phyloP scores from a whole-genome alignment of 2,113 vertebrate genomes.

The Aleadryas rufinucha region DNA sequence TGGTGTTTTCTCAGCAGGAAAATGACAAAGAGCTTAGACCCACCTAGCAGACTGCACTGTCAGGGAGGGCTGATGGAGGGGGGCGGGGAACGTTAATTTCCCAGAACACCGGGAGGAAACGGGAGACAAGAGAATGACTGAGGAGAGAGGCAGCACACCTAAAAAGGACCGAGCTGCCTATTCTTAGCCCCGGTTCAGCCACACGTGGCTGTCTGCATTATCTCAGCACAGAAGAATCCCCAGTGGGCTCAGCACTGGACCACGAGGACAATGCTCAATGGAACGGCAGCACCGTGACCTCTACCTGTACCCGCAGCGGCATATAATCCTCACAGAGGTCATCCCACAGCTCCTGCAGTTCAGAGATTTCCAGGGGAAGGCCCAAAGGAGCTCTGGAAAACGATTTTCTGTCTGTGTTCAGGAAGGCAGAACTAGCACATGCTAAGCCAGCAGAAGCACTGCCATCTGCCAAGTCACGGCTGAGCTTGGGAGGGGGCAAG shows the following conservation, averaged over 20 bases:
- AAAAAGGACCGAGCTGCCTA: constrained; percentile 21
- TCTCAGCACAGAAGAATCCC: constrained; percentile 41
- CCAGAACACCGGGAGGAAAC: neutral
- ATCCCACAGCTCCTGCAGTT: constrained; percentile 87
- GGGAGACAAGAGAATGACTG: neutral
- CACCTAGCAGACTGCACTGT: neutral
- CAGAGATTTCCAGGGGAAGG: constrained; percentile 76
- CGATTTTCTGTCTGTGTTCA: constrained; percentile 55
- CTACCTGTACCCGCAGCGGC: constrained; percentile 85
- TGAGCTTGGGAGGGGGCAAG: constrained; percentile 47
- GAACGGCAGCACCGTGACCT: neutral
- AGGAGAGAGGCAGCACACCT: neutral
- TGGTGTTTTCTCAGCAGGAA: neutral
- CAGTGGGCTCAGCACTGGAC: neutral
- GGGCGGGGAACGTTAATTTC: neutral
- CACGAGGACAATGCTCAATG: neutral
- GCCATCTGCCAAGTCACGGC: constrained; percentile 52
- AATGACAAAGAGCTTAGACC: neutral
- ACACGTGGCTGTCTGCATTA: constrained; percentile 1
- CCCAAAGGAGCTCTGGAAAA: constrained; percentile 66
- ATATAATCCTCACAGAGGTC: constrained; percentile 85
- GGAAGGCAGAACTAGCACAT: constrained; percentile 33
- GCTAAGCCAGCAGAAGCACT: neutral
- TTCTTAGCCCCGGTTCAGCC: constrained; percentile 15
- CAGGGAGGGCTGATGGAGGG: neutral